These are phyloP conservation scores for Bradysia coprophila DNA, from an alignment of 1,140 invertebrate species.

Conservation along the genomic window DNA sequence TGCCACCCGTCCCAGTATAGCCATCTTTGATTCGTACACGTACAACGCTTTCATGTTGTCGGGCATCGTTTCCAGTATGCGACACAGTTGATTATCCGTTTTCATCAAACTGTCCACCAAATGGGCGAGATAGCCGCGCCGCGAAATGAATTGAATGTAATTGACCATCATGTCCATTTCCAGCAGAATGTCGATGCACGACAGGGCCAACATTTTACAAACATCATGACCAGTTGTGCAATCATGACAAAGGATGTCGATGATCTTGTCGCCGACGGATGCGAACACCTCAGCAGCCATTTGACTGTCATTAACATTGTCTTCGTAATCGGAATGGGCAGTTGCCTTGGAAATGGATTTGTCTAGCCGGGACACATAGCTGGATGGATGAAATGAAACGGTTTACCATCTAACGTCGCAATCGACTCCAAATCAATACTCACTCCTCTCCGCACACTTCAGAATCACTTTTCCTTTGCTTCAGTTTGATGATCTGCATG, in stretches of 20 bases:
- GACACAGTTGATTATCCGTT: slow-evolving; percentile 49
- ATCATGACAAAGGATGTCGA: slow-evolving; percentile 69
- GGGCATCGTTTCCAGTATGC: slow-evolving; percentile 45
- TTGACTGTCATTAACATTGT: slow-evolving; percentile 6
- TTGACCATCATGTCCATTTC: slow-evolving; percentile 48
- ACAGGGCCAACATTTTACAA: slow-evolving; percentile 70
- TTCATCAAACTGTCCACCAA: slow-evolving; percentile 61
- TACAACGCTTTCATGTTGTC: slow-evolving; percentile 58
- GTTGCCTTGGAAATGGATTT: slow-evolving; percentile 17
- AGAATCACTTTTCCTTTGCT: slow-evolving; percentile 10
- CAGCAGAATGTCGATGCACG: slow-evolving; percentile 60
- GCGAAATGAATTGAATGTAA: slow-evolving; percentile 54
- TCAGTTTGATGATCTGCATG: slow-evolving; percentile 47
- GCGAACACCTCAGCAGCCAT: slow-evolving; percentile 34
- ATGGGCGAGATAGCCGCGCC: slow-evolving; percentile 61
- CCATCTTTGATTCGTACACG: slow-evolving; percentile 77
- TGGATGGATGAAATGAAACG: slow-evolving; percentile 2
- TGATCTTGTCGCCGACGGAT: slow-evolving; percentile 59
- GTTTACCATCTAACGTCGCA: not conserved
- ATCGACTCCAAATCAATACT: not conserved
- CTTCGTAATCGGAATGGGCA: slow-evolving; percentile 11
- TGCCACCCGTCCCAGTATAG: slow-evolving; percentile 56
- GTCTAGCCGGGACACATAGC: slow-evolving; percentile 38
- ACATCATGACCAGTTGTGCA: slow-evolving; percentile 75
- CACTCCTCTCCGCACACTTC: not conserved